Evolutionary conservation across 2,888 invertebrate species (phyloP), one percentile per base, ranked within the genome.

Genomic region (Anthophora plumipes): DNA sequence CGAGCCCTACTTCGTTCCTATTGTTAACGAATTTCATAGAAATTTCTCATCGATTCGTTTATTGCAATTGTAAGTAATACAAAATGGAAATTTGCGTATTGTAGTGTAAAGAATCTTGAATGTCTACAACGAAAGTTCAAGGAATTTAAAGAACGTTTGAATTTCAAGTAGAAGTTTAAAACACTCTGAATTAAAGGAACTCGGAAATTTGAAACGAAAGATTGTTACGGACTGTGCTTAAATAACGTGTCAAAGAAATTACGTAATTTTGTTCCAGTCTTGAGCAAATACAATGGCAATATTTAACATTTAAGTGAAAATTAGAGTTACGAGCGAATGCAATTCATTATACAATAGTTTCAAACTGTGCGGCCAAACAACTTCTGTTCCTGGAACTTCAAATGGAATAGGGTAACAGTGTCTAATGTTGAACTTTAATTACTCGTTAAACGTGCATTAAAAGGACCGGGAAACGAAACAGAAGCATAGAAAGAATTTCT

Each of bases 301-400:
- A 76, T 69, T 67, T 55, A 71, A 79, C 48, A 55, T 66, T 79
- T 50, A 54, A 67, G 60, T 37, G 48, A n/a, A 43, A 71, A 79
- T 71, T 77, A 71, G 50, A 77, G 54, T 37, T 39, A 37, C 25
- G n/a, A 50, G 66, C 37, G 76, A 31, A 31, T 39, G 64, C 22
- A 41, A 70, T 79, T 77, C 54, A 77, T 64, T 70, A 77, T 79
- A 55, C 70, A 70, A 66, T 37, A 52, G 71, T 77, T 77, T 22
- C 37, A 37, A 55, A 48, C 54, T 61, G 41, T 17, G 25, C 50
- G 77, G 70, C 77, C 60, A 79, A 77, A 55, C 66, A 77, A 77
- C 77, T 72, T 77, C 55, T 50, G 67, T 46, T 72, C 31, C 31
- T 20, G 77, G 5, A 77, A 72, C 50, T 77, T 72, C 50, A 68